Conservation (phyloP, 2,113 vertebrate genomes). For the Loxodonta africana region DNA sequence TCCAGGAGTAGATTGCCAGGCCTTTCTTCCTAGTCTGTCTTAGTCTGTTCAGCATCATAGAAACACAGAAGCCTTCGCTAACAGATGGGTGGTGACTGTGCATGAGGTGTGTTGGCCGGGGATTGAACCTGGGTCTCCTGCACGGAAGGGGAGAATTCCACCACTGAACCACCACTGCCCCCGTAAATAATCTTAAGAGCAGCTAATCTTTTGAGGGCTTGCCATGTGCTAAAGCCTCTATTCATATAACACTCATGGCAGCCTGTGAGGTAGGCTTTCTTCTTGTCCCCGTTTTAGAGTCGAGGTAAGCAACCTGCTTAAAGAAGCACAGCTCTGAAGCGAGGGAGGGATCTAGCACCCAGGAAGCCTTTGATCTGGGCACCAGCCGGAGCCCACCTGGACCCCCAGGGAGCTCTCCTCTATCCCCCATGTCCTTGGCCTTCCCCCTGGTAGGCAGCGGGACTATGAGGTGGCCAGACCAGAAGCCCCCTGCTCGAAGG, state of each 20-base stretch:
- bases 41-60: background rate
- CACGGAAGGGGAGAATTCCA: background rate
- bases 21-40: background rate
- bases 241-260: background rate
- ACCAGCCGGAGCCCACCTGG: background rate
- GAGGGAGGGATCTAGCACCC: background rate
- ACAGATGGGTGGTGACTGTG: background rate
- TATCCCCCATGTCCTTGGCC: too few relatives aligned
- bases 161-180: background rate
- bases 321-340: background rate
- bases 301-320: background rate
- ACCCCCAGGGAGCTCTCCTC: too few relatives aligned
- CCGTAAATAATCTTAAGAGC: background rate
- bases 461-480: background rate
- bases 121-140: background rate
- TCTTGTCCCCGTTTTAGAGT: background rate
- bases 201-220: background rate
- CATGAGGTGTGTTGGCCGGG: background rate
- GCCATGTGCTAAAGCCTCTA: background rate
- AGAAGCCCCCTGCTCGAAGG: background rate
- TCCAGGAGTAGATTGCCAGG: background rate
- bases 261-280: background rate
- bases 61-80: background rate
- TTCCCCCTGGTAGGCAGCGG: background rate
- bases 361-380: background rate